Base-by-base conservation (phyloP, 2,113 vertebrate species). In the Phrynosoma blainvillii region DNA sequence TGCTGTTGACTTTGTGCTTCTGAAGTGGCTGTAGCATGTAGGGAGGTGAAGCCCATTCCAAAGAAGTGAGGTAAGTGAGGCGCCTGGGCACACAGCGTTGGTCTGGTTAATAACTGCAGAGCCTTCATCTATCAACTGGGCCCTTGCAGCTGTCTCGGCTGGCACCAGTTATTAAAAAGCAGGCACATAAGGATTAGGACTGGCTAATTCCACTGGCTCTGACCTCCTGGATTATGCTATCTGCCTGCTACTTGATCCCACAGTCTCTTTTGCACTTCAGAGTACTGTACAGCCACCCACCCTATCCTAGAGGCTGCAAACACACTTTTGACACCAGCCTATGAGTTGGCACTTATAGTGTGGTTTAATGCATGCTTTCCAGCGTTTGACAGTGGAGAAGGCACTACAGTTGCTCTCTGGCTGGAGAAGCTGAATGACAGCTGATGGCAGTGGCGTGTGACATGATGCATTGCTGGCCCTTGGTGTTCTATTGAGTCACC, bases 121-220 rank as follows among this genome's bases (percentile, higher is more conserved):
- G 80, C 87, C 80, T 23, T 56, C 86, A 30, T 93, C 76, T 70
- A 40, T 92, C 94, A 81, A 0, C 23, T 89, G 21, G 79, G 83
- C 68, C 79, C 1, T 0, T 0, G 56, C 95, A 93, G 94, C 94
- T 95, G 93, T 91, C 91, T 73, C 65, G 3, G 36, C 71, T 90
- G 92, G 93, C 94, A 84, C 56, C 0, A 14, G 0, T 0, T 1
- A 0, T 74, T 0, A 65, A 79, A 40, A 88, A 82, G 20, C 0
- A 1, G 84, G 71, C 84, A 40, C 80, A 36, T 0, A 1, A 0
- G 0, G 25, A 87, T 23, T 56, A 0, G 79, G 0, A 7, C 6
- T 0, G 0, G 73, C 20, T 79, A 52, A 62, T 2, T 0, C n/a
- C n/a, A 40, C 36, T 1, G 77, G 78, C 32, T 32, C 2, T n/a